Evolutionary conservation across 2,888 invertebrate genomes (phyloP).

Genomic region (Agonopterix arenella): DNA sequence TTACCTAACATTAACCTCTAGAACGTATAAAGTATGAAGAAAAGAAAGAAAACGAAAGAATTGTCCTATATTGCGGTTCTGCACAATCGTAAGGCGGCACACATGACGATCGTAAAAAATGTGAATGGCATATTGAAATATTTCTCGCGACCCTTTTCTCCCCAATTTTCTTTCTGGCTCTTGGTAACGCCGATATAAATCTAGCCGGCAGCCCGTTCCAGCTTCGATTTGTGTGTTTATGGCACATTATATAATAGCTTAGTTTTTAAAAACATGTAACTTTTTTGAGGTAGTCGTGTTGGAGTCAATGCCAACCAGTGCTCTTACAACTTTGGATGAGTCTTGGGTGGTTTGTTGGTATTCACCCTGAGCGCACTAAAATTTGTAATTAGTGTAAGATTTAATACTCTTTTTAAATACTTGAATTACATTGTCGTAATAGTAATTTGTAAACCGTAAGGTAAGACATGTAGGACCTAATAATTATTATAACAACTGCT

Average conservation of each 20-base stretch:
- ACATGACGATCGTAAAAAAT: conserved; percentile 70
- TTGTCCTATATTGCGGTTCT: conserved; percentile 57
- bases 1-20: conserved; percentile 1
- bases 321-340: too few relatives aligned
- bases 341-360: too few relatives aligned
- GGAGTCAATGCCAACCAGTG: too few relatives aligned
- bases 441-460: too few relatives aligned
- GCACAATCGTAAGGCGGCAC: conserved; percentile 57
- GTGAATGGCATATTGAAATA: conserved; percentile 73
- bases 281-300: too few relatives aligned
- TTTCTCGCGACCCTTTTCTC: conserved; percentile 63
- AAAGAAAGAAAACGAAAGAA: conserved; percentile 36
- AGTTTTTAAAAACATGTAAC: too few relatives aligned
- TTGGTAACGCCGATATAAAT: conserved; percentile 58
- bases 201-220: conserved; percentile 43
- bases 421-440: too few relatives aligned
- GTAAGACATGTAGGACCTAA: too few relatives aligned
- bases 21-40: conserved; percentile 39
- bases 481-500: too few relatives aligned
- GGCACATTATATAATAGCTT: background rate
- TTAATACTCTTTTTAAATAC: too few relatives aligned
- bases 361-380: too few relatives aligned
- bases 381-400: too few relatives aligned
- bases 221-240: conserved; percentile 34
- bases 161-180: conserved; percentile 56